A percentile compares a stretch with the other conserved stretches of the same genome.
These are phyloP conservation scores for Conus betulinus DNA, from an alignment of 1,140 invertebrate species.

Conservation along the genomic window DNA sequence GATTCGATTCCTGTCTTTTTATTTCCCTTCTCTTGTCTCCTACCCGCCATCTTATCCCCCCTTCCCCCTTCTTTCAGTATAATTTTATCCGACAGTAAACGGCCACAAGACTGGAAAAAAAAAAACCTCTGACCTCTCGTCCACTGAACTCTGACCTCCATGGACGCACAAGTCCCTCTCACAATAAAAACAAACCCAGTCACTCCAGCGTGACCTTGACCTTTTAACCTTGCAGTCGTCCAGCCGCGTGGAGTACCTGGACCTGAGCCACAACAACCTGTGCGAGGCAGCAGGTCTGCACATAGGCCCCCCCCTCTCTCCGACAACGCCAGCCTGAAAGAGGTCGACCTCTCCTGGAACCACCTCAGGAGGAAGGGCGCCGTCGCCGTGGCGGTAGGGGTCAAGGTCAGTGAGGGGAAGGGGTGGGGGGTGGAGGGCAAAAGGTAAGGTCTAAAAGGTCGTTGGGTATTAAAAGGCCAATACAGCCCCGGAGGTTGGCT, in stretches of 20 bases:
- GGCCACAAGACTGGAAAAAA: no score
- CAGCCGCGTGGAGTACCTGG: slow-evolving; percentile 65
- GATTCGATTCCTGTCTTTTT: no score
- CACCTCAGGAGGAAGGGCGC: slow-evolving; percentile 72
- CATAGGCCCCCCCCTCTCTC: slow-evolving; percentile 73
- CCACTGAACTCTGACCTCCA: background rate
- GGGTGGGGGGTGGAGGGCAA: no score
- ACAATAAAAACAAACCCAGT: background rate
- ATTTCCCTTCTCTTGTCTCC: no score
- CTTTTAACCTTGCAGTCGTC: slow-evolving; percentile 32
- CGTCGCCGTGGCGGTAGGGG: slow-evolving; percentile 70
- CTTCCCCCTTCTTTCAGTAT: background rate
- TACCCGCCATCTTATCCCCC: no score
- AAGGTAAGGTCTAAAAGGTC: no score
- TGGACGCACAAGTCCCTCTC: background rate
- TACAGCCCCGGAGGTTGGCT: no score
- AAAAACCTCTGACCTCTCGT: no score
- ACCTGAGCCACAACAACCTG: slow-evolving; percentile 73
- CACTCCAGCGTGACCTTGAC: background rate
- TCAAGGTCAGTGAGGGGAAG: slow-evolving; percentile 64
- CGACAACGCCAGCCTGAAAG: slow-evolving; percentile 72
- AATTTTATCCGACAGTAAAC: no score
- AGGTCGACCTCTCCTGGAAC: slow-evolving; percentile 75
- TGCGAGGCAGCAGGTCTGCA: slow-evolving; percentile 67
- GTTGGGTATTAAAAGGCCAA: no score